A percentile compares a stretch with the other conserved stretches of the same genome.
These are phyloP conservation scores for Scolopax mira DNA, from an alignment of 2,113 vertebrate species.

Conservation along the genomic window DNA sequence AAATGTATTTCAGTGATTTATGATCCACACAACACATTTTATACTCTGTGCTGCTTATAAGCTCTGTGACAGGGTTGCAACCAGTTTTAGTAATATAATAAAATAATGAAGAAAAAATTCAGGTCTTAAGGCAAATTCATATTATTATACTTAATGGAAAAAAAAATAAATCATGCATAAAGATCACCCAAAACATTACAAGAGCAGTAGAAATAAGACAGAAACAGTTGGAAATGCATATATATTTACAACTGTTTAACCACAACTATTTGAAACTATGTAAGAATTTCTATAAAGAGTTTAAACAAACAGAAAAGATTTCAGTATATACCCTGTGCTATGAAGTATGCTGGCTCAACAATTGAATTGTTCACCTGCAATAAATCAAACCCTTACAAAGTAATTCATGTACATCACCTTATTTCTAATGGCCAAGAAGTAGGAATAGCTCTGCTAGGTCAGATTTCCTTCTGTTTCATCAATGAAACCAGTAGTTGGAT, in stretches of 20 bases:
- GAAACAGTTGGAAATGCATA: background rate
- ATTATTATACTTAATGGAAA: background rate
- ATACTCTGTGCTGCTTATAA: background rate
- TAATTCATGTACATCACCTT: background rate
- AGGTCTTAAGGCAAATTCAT: background rate
- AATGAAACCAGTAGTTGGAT: background rate
- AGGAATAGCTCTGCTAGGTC: background rate
- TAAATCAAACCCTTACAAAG: constrained; percentile 28
- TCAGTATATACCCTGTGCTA: background rate
- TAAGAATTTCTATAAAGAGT: constrained; percentile 25
- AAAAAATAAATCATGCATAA: background rate
- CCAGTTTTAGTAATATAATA: background rate
- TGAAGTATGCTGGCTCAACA: background rate
- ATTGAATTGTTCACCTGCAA: background rate
- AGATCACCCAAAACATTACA: background rate
- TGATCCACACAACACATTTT: background rate
- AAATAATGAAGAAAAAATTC: background rate
- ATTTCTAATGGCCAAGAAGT: background rate
- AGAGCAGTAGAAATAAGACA: background rate
- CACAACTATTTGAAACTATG: background rate
- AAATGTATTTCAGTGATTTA: background rate
- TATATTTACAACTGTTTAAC: constrained; percentile 26
- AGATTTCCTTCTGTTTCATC: background rate
- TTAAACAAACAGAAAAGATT: constrained; percentile 30
- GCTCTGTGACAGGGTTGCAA: background rate